Evolutionary conservation across 2,888 invertebrate species (phyloP), one percentile per base, ranked within the genome.

Genomic region (Buathra laborator): DNA sequence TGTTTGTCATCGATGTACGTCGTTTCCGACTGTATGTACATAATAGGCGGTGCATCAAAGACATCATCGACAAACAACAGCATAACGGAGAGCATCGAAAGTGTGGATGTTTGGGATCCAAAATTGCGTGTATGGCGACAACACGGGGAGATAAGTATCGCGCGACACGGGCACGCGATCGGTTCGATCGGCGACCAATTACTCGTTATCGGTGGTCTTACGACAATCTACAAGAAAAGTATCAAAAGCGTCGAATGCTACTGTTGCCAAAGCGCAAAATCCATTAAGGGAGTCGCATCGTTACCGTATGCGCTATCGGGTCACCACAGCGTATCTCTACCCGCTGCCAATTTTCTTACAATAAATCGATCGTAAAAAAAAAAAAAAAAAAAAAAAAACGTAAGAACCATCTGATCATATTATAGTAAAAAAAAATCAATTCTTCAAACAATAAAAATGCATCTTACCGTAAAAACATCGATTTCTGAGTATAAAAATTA

Each of bases 31-130:
- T 95, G 94, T 84, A 91, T 97, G 62, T 97, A 95, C 90, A 92
- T 97, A 48, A 95, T 97, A 79, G 97, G 97, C 0, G 97, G 97
- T 2, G 96, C 96, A 53, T 96, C 95, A 3, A 95, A 95, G 90
- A 89, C 88, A n/a, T 64, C 64, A 59, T 53, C 70, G 44, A 89
- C 87, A 66, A 82, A 75, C 70, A 95, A 95, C 76, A 94, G 94
- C 85, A 95, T 95, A 0, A 95, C 95, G 0, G 95, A 94, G 84
- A 96, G 96, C 85, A 94, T 96, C 6, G 94, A 94, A 4, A 94
- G 94, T 19, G 95, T 96, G 66, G 96, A 96, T 89, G 93, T 95
- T 29, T 96, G 96, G 96, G 95, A 96, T 90, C 94, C 94, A 90
- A 94, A 94, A 77, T 94, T 92, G 7, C 94, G 95, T 51, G 92